Conservation (phyloP, 2,888 invertebrate species). For the Melinaea marsaeus region DNA sequence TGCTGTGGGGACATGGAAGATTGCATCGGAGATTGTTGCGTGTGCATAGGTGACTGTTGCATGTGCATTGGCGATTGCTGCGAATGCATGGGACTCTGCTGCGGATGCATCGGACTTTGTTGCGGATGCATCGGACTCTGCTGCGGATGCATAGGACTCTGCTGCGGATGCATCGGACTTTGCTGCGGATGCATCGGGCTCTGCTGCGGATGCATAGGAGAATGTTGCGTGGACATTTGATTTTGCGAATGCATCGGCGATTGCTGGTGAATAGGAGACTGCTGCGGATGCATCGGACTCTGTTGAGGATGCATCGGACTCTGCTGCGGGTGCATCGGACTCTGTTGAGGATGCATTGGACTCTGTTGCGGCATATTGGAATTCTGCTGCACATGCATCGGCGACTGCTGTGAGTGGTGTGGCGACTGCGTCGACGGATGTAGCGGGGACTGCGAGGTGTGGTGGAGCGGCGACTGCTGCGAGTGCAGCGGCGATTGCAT, state of each 20-base stretch:
- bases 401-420: slow-evolving; percentile 59
- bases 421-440: slow-evolving; percentile 65
- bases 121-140: slow-evolving; percentile 57
- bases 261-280: slow-evolving; percentile 57
- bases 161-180: slow-evolving; percentile 55
- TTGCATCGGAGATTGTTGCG: slow-evolving; percentile 55
- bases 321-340: slow-evolving; percentile 51
- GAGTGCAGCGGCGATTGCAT: slow-evolving; percentile 67
- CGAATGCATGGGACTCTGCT: slow-evolving; percentile 54
- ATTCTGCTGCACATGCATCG: slow-evolving; percentile 60
- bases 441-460: slow-evolving; percentile 59
- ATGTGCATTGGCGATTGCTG: slow-evolving; percentile 47
- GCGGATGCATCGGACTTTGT: slow-evolving; percentile 56
- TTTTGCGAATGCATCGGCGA: slow-evolving; percentile 54
- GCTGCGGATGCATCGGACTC: slow-evolving; percentile 42
- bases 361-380: slow-evolving; percentile 51
- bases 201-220: slow-evolving; percentile 56
- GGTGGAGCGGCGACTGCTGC: slow-evolving; percentile 63
- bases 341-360: slow-evolving; percentile 51
- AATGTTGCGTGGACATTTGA: slow-evolving; percentile 52
- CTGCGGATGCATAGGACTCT: slow-evolving; percentile 53
- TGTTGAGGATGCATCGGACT: slow-evolving; percentile 51
- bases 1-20: slow-evolving; percentile 48
- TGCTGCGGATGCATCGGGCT: slow-evolving; percentile 60
- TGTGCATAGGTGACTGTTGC: slow-evolving; percentile 54